Evolutionary conservation across 2,797 vertebrate genomes (phyloP).

Genomic region (Poecilia velifera): DNA sequence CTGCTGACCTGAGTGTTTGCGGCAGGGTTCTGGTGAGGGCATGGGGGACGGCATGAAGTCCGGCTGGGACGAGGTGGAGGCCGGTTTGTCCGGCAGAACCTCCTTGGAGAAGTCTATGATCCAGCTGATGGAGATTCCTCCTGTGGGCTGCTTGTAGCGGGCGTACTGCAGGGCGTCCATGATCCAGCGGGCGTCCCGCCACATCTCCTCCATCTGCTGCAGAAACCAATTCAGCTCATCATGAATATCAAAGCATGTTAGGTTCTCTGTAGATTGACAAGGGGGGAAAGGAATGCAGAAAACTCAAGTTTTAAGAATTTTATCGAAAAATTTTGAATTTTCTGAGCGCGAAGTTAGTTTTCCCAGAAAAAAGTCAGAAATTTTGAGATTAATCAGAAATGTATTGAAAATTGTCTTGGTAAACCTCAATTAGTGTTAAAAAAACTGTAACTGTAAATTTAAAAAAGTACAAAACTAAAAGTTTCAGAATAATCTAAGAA

Average conservation of each 20-base stretch:
- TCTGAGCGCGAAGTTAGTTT: too few relatives aligned
- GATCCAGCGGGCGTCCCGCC: conserved; percentile 93
- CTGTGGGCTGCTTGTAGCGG: conserved; percentile 90
- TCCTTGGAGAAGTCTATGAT: conserved; percentile 84
- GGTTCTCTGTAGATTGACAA: rapidly evolving
- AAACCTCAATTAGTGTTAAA: too few relatives aligned
- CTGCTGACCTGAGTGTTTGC: conserved; percentile 83
- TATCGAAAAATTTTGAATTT: too few relatives aligned
- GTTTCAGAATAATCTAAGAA: too few relatives aligned
- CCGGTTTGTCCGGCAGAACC: conserved; percentile 75
- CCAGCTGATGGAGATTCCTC: conserved; percentile 84
- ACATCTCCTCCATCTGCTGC: conserved; percentile 94
- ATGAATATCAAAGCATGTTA: too few relatives aligned
- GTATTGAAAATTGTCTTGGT: too few relatives aligned
- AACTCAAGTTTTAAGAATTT: too few relatives aligned
- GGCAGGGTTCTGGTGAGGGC: conserved; percentile 85
- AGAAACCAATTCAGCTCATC: neutral
- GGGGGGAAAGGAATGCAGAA: too few relatives aligned
- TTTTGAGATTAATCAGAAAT: too few relatives aligned
- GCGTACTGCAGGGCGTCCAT: conserved; percentile 91
- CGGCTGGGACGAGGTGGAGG: conserved; percentile 81
- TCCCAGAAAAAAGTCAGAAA: too few relatives aligned
- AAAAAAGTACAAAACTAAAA: too few relatives aligned
- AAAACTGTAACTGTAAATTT: too few relatives aligned
- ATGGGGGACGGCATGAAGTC: conserved; percentile 88